A percentile compares a stretch with the other conserved stretches of the same genome.
These are phyloP conservation scores for Hemaris fuciformis DNA, from an alignment of 2,888 invertebrate species.

Conservation along the genomic window DNA sequence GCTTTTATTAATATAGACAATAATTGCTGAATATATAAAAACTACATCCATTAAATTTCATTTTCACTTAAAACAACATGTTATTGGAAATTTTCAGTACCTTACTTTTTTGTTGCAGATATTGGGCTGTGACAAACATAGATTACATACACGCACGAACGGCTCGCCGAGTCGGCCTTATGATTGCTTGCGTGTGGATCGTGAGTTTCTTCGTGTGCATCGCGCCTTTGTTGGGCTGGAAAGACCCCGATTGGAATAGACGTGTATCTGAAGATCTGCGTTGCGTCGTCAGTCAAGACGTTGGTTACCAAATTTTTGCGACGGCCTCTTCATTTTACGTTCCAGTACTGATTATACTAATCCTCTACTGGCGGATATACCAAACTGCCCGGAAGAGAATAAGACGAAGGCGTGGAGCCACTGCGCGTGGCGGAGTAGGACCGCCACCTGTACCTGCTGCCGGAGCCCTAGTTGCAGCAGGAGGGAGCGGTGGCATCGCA, in stretches of 20 bases:
- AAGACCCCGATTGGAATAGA: conserved; percentile 82
- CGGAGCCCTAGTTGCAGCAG: conserved; percentile 84
- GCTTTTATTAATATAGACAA: no score
- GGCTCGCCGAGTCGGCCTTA: conserved; percentile 87
- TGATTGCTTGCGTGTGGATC: conserved; percentile 92
- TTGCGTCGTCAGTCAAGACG: conserved; percentile 92
- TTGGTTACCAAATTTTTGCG: conserved; percentile 92
- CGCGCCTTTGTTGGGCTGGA: conserved; percentile 94
- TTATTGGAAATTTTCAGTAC: neutral
- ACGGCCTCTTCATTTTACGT: conserved; percentile 95
- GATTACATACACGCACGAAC: conserved; percentile 94
- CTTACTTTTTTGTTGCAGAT: conserved; percentile 72
- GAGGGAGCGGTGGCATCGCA: conserved; percentile 87
- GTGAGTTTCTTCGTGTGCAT: conserved; percentile 92
- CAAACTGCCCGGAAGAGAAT: conserved; percentile 94
- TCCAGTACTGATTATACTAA: conserved; percentile 92
- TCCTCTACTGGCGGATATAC: conserved; percentile 95
- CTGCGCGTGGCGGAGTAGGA: conserved; percentile 70
- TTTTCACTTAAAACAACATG: neutral
- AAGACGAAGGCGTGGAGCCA: conserved; percentile 84
- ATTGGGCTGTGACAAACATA: conserved; percentile 95
- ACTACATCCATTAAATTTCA: no score
- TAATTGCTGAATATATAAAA: no score
- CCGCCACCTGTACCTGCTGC: conserved; percentile 78
- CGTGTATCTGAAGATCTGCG: conserved; percentile 83